phyloP scores from a whole-genome alignment of 1,140 invertebrate genomes.

The Ericerus pela region DNA sequence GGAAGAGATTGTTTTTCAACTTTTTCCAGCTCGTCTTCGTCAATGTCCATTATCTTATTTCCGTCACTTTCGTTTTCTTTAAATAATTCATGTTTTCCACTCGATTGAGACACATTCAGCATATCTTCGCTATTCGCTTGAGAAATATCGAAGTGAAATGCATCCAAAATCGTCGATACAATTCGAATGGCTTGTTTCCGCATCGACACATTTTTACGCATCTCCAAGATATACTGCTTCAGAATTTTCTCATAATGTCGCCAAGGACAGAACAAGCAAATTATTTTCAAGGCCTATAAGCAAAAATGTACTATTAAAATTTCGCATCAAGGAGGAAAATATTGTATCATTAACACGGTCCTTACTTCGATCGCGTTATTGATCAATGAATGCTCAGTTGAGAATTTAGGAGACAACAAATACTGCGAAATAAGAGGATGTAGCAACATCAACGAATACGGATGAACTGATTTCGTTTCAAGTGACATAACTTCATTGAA shows the following conservation, averaged over 20 bases:
- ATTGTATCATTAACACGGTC: neutral
- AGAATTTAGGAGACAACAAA: slow-evolving; percentile 58
- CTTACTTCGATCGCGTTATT: slow-evolving; percentile 49
- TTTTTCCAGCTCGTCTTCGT: slow-evolving; percentile 19
- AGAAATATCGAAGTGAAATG: slow-evolving; percentile 82
- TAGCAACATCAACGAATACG: slow-evolving; percentile 29
- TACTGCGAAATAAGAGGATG: slow-evolving; percentile 67
- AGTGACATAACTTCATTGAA: neutral
- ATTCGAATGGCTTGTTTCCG: slow-evolving; percentile 72
- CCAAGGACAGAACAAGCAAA: slow-evolving; percentile 69
- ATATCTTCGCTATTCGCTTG: slow-evolving; percentile 33
- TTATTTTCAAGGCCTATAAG: slow-evolving; percentile 46
- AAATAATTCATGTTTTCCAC: slow-evolving; percentile 27
- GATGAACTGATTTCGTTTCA: neutral
- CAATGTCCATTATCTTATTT: slow-evolving; percentile 6
- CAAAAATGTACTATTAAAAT: neutral
- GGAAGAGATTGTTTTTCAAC: slow-evolving; percentile 15
- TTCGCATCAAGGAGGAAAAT: neutral
- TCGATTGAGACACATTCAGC: slow-evolving; percentile 21
- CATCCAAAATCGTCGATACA: slow-evolving; percentile 67
- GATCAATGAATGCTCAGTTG: slow-evolving; percentile 60
- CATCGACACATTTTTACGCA: slow-evolving; percentile 50
- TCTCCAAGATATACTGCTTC: slow-evolving; percentile 58
- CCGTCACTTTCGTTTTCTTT: slow-evolving; percentile 17
- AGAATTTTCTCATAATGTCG: slow-evolving; percentile 66